Evolutionary conservation across 2,797 vertebrate species (phyloP).

Genomic region (Micrastur ruficollis): DNA sequence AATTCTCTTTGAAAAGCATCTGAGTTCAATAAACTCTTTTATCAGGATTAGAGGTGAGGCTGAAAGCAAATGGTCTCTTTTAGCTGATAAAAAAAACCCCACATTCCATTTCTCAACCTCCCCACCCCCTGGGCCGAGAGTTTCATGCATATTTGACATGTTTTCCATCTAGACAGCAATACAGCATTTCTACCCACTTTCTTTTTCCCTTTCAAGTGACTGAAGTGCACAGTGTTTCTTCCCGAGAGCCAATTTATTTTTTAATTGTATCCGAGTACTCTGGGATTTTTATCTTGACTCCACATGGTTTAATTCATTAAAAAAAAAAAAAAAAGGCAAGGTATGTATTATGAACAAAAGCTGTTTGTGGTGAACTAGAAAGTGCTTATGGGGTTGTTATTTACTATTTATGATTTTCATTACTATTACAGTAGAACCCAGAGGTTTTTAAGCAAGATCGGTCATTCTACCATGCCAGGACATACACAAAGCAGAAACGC

Average conservation of each 20-base stretch:
- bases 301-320: background rate
- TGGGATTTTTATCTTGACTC: conserved; percentile 5
- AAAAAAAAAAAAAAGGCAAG: background rate
- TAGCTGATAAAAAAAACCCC: conserved; percentile 6
- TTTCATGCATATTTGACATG: conserved; percentile 72
- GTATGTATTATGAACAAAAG: background rate
- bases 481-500: background rate
- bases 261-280: background rate
- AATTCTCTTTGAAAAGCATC: conserved; percentile 54
- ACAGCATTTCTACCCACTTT: conserved; percentile 20
- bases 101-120: conserved; percentile 49
- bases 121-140: conserved; percentile 23
- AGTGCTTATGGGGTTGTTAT: background rate
- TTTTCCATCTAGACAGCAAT: conserved; percentile 55
- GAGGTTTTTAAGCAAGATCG: background rate
- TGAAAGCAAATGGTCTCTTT: conserved; percentile 62
- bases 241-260: conserved; percentile 3
- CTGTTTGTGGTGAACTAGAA: background rate
- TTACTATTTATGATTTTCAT: background rate
- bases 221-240: background rate
- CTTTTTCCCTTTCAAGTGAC: conserved; percentile 1
- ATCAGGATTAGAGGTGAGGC: conserved; percentile 68
- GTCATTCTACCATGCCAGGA: background rate
- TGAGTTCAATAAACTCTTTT: conserved; percentile 60
- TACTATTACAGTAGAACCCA: background rate